phyloP scores from a whole-genome alignment of 1,140 invertebrate species.

The Drosophila pseudoobscura region DNA sequence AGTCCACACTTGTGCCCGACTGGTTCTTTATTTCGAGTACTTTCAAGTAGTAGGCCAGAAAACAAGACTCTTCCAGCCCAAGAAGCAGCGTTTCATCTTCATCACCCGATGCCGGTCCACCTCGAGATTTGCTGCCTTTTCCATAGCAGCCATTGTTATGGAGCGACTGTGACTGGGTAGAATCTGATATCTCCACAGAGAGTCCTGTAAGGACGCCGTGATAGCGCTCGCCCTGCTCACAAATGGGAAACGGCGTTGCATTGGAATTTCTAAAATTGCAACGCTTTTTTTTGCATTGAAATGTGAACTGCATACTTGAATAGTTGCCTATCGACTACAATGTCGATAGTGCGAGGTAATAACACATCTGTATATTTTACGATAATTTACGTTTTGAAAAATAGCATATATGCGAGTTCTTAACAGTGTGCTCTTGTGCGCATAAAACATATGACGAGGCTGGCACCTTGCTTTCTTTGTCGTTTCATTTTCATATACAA shows the following conservation, averaged over 20 bases:
- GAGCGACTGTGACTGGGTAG: constrained; percentile 85
- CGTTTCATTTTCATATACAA: too few relatives aligned
- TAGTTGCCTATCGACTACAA: too few relatives aligned
- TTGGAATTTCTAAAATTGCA: background rate
- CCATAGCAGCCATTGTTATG: constrained; percentile 90
- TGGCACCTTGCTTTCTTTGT: too few relatives aligned
- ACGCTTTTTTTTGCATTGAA: constrained; percentile 58
- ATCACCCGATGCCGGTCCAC: constrained; percentile 83
- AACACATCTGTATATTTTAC: too few relatives aligned
- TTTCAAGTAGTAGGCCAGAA: constrained; percentile 89
- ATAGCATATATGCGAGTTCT: too few relatives aligned
- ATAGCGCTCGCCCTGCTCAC: constrained; percentile 1
- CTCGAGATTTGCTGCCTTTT: constrained; percentile 87
- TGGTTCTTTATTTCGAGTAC: constrained; percentile 88
- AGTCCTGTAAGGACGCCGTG: constrained; percentile 85
- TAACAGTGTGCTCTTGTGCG: too few relatives aligned
- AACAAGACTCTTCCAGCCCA: constrained; percentile 91
- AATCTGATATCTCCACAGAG: constrained; percentile 86
- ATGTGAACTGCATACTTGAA: constrained; percentile 50
- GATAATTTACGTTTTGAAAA: too few relatives aligned
- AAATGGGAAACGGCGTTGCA: constrained; percentile 33
- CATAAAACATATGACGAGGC: too few relatives aligned
- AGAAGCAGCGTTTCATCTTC: constrained; percentile 87
- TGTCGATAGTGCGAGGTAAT: too few relatives aligned
- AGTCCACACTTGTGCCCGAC: constrained; percentile 85